A percentile compares a stretch with the other conserved stretches of the same genome.
Evolutionary conservation across 2,113 vertebrate species (phyloP).

Genomic region (Catharus minimus): DNA sequence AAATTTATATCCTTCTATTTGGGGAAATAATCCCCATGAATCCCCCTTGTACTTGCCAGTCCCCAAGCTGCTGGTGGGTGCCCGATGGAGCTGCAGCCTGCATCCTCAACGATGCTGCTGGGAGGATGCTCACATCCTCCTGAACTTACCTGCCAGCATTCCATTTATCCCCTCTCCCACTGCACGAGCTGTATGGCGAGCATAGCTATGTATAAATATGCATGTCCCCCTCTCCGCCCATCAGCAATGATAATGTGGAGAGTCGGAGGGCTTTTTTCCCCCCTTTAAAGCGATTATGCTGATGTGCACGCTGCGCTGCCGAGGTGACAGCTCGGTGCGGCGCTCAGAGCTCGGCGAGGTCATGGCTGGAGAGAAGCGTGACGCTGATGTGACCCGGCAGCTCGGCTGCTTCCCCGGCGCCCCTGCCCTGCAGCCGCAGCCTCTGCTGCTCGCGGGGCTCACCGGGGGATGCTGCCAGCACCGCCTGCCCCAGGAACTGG

Average conservation of each 20-base stretch:
- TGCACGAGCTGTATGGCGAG: background rate
- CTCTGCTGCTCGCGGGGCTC: slow-evolving; percentile 73
- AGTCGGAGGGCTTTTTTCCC: background rate
- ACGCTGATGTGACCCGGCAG: slow-evolving; percentile 84
- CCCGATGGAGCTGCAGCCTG: background rate
- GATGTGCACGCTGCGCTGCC: background rate
- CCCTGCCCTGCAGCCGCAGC: slow-evolving; percentile 81
- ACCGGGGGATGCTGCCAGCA: slow-evolving; percentile 75
- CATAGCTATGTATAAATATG: background rate
- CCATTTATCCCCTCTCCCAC: background rate
- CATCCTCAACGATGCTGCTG: background rate
- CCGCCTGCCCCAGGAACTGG: slow-evolving; percentile 87
- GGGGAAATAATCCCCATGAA: accelerated
- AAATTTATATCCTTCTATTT: background rate
- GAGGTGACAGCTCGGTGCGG: slow-evolving; percentile 29
- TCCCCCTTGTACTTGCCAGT: background rate
- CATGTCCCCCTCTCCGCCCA: background rate
- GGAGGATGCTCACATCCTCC: background rate
- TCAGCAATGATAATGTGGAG: background rate
- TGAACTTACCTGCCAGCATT: background rate
- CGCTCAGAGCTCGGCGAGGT: slow-evolving; percentile 85
- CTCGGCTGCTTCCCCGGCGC: slow-evolving; percentile 67
- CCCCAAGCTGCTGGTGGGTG: background rate
- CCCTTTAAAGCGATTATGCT: background rate
- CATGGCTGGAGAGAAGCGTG: slow-evolving; percentile 78